Percentiles rank a stretch among this genome's conserved stretches.
Evolutionary conservation across 2,888 invertebrate genomes (phyloP).

Genomic region (Glyphotaelius pellucidus): DNA sequence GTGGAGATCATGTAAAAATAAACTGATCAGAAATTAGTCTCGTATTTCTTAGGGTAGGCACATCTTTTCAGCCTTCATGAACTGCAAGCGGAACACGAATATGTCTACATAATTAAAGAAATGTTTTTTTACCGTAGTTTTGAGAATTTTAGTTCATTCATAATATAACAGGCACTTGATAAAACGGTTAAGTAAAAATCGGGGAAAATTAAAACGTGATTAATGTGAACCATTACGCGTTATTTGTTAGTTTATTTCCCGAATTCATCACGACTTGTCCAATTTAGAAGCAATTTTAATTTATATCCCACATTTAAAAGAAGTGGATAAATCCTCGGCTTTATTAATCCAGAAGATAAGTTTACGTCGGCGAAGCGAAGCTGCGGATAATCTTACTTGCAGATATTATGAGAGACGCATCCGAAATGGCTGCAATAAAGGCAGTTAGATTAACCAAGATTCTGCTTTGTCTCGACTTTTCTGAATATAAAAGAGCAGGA

Average conservation of each 20-base stretch:
- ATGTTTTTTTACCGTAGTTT: no score
- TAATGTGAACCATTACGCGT: no score
- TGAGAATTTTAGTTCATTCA: no score
- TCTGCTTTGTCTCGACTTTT: background rate
- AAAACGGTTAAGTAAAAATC: background rate
- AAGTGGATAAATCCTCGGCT: background rate
- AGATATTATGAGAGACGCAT: slow-evolving; percentile 25
- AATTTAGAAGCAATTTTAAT: background rate
- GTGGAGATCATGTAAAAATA: no score
- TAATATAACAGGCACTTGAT: no score
- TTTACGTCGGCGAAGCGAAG: background rate
- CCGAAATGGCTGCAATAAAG: background rate
- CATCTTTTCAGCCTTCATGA: no score
- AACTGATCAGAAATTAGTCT: no score
- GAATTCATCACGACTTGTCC: background rate
- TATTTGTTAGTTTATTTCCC: background rate
- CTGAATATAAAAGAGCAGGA: slow-evolving; percentile 1
- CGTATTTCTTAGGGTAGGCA: no score
- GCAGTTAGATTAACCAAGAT: background rate
- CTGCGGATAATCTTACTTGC: slow-evolving; percentile 25
- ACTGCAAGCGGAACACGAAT: no score
- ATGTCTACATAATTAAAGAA: no score
- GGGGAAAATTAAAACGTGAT: background rate
- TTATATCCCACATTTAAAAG: background rate
- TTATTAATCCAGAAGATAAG: background rate